Conservation (phyloP, 2,113 vertebrate genomes). For the Epinephelus lanceolatus region DNA sequence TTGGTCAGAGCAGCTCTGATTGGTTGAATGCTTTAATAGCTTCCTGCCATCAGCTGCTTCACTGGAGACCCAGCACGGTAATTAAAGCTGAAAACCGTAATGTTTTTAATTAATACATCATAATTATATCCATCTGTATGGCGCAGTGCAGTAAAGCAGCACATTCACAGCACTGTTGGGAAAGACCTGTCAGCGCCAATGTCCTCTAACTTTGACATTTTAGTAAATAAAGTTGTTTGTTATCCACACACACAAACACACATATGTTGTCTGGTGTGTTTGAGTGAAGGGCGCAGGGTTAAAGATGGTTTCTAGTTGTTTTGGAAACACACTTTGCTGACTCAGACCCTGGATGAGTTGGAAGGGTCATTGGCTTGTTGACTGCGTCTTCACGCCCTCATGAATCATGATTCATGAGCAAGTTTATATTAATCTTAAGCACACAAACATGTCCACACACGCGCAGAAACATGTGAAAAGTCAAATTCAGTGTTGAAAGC, state of each 20-base stretch:
- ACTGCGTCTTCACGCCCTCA: slow-evolving; percentile 14
- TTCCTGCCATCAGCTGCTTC: slow-evolving; percentile 13
- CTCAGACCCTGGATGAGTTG: slow-evolving; percentile 16
- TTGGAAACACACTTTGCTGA: slow-evolving; percentile 62
- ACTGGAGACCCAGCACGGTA: neutral
- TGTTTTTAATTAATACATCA: slow-evolving; percentile 16
- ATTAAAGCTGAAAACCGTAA: slow-evolving; percentile 19
- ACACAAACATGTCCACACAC: slow-evolving; percentile 22
- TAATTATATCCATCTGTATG: slow-evolving; percentile 8
- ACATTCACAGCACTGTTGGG: neutral
- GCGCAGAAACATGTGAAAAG: neutral
- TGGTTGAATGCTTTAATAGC: neutral
- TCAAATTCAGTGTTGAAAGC: neutral
- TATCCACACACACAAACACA: neutral
- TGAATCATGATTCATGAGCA: slow-evolving; percentile 19
- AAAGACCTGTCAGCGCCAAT: neutral
- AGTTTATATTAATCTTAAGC: slow-evolving; percentile 8
- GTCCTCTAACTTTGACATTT: neutral
- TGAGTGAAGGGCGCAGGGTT: neutral
- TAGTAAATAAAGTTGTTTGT: neutral
- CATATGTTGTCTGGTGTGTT: slow-evolving; percentile 2
- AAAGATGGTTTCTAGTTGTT: slow-evolving; percentile 51
- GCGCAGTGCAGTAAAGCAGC: neutral
- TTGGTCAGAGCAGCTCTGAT: slow-evolving; percentile 7
- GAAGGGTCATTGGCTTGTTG: slow-evolving; percentile 7